Evolutionary conservation across 2,888 invertebrate genomes (phyloP).

Genomic region (Lottia scabra): DNA sequence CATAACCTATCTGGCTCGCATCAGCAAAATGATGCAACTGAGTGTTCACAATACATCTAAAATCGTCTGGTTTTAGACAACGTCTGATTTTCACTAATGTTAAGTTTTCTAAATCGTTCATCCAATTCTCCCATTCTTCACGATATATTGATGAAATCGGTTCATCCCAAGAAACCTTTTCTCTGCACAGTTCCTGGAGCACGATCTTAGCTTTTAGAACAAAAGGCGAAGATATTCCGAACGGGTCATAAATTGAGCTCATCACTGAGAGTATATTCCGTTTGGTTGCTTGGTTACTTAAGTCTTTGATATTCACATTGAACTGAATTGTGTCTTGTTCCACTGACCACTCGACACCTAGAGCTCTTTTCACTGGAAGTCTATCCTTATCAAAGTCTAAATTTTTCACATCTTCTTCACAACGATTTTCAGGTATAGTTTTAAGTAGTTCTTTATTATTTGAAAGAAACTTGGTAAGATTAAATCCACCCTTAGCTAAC

Average conservation of each 20-base stretch:
- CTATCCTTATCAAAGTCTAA: conserved; percentile 9
- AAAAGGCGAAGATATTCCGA: conserved; percentile 12
- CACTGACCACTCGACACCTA: conserved; percentile 18
- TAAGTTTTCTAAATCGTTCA: background rate
- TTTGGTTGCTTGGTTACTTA: background rate
- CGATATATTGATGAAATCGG: background rate
- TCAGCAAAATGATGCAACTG: conserved; percentile 18
- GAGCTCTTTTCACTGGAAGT: conserved; percentile 11
- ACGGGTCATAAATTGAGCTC: conserved; percentile 13
- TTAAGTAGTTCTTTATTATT: conserved; percentile 18
- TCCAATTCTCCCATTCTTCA: background rate
- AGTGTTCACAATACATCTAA: background rate
- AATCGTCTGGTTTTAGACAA: conserved; percentile 7
- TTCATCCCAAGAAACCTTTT: conserved; percentile 14
- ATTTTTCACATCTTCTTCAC: conserved; percentile 5
- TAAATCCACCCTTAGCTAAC: conserved; percentile 14
- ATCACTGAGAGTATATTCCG: conserved; percentile 8
- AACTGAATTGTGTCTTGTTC: conserved; percentile 9
- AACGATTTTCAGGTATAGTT: conserved; percentile 13
- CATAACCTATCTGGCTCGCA: conserved; percentile 12
- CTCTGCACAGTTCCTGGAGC: conserved; percentile 4
- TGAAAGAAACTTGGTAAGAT: conserved; percentile 18
- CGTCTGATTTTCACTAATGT: background rate
- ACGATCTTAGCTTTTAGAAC: background rate
- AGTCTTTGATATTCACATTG: background rate